Conservation (phyloP, 2,797 vertebrate species). For the Petrocephalus schoutedeni region DNA sequence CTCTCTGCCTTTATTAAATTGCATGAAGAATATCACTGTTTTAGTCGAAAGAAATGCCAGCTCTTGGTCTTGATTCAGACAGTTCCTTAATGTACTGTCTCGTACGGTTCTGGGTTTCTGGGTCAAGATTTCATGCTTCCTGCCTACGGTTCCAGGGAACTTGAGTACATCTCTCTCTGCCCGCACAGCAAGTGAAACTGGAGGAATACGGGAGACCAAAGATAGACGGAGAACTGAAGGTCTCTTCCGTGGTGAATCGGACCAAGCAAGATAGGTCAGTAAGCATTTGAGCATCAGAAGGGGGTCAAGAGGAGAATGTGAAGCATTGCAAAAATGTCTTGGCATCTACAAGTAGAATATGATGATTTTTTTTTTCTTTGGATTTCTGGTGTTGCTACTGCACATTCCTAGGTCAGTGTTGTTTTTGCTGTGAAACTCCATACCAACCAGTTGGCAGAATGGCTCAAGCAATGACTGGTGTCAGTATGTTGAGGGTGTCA, state of each 20-base stretch:
- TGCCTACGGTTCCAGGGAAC: not conserved
- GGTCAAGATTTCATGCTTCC: not conserved
- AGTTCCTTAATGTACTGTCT: not conserved
- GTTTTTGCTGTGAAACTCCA: not conserved
- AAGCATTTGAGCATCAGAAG: not conserved
- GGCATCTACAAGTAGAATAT: not conserved
- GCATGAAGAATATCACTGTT: not conserved
- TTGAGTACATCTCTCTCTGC: not conserved
- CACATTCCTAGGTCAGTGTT: not conserved
- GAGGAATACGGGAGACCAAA: conserved; percentile 93
- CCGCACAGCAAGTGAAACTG: conserved; percentile 84
- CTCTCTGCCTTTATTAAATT: not conserved
- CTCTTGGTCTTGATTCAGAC: not conserved
- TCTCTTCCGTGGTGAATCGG: conserved; percentile 88
- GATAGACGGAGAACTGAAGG: conserved; percentile 94
- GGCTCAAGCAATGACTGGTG: not conserved
- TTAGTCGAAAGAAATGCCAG: not conserved
- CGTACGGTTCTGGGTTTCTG: not conserved
- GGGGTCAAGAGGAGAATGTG: not conserved
- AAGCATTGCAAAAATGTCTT: not conserved
- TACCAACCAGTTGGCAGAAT: not conserved
- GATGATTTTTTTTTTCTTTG: not conserved
- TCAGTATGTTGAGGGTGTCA: not conserved
- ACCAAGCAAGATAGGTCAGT: conserved; percentile 93
- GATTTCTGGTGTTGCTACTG: not conserved